phyloP scores from a whole-genome alignment of 2,797 vertebrate genomes.

The Hyperoplus lanceolatus region DNA sequence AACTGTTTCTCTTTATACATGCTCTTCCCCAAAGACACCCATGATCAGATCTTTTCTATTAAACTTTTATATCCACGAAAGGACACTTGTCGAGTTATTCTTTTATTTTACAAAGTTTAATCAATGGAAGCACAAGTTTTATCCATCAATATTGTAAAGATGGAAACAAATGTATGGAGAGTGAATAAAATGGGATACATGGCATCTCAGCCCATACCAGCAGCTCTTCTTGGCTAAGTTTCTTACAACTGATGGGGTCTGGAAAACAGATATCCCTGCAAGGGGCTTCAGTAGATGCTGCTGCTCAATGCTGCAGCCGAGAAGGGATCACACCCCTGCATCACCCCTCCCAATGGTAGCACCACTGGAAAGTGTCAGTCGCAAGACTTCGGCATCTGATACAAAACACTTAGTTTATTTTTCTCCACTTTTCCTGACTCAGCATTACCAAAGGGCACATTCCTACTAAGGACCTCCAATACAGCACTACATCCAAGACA shows the following conservation, averaged over 20 bases:
- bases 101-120: no score
- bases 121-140: neutral
- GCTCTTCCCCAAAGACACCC: no score
- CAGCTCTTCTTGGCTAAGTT: conserved; percentile 65
- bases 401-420: conserved; percentile 67
- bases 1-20: no score
- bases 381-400: conserved; percentile 67
- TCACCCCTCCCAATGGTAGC: conserved; percentile 68
- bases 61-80: no score
- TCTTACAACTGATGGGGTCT: conserved; percentile 65
- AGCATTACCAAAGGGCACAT: conserved; percentile 46
- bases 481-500: conserved; percentile 33
- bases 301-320: conserved; percentile 59
- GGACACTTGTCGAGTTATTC: no score
- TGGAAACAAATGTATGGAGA: conserved; percentile 20
- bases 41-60: no score
- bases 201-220: conserved; percentile 27
- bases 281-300: conserved; percentile 60
- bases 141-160: neutral
- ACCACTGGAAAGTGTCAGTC: conserved; percentile 77
- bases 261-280: conserved; percentile 80
- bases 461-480: conserved; percentile 52
- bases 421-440: conserved; percentile 74
- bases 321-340: conserved; percentile 64
- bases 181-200: conserved; percentile 24